phyloP scores from a whole-genome alignment of 2,797 vertebrate species.

The Chelon labrosus region DNA sequence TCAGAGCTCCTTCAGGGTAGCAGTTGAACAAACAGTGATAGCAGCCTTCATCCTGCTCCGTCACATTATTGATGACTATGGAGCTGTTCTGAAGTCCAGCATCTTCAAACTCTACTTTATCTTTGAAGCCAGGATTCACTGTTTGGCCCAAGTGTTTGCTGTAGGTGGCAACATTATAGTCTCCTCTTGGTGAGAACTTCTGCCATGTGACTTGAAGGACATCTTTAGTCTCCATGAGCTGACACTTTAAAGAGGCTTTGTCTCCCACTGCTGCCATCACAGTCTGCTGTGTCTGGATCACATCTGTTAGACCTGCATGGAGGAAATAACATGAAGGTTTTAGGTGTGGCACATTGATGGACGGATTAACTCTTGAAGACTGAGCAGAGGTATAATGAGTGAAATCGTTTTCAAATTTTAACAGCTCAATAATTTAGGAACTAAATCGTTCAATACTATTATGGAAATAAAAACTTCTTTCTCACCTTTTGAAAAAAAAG shows the following conservation, averaged over 20 bases:
- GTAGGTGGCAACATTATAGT: constrained; percentile 16
- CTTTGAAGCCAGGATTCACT: not conserved
- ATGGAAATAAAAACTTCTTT: too few relatives aligned
- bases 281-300: constrained; percentile 13
- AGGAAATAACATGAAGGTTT: too few relatives aligned
- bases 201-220: constrained; percentile 67
- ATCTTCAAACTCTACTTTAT: constrained; percentile 15
- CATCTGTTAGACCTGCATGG: constrained; percentile 31
- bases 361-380: too few relatives aligned
- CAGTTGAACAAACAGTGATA: constrained; percentile 64
- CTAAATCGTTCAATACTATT: too few relatives aligned
- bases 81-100: constrained; percentile 44
- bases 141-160: not conserved
- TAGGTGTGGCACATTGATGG: too few relatives aligned
- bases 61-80: too few relatives aligned
- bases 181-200: not conserved
- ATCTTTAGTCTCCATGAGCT: constrained; percentile 1
- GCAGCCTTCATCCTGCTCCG: constrained; percentile 56
- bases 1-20: constrained; percentile 39
- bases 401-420: too few relatives aligned
- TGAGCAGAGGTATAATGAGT: too few relatives aligned
- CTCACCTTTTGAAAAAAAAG: too few relatives aligned
- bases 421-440: too few relatives aligned
- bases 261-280: constrained; percentile 28
- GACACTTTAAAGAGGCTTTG: constrained; percentile 21